Conservation (phyloP, 2,888 invertebrate genomes). For the Imbricaverruca yamaguchii region DNA sequence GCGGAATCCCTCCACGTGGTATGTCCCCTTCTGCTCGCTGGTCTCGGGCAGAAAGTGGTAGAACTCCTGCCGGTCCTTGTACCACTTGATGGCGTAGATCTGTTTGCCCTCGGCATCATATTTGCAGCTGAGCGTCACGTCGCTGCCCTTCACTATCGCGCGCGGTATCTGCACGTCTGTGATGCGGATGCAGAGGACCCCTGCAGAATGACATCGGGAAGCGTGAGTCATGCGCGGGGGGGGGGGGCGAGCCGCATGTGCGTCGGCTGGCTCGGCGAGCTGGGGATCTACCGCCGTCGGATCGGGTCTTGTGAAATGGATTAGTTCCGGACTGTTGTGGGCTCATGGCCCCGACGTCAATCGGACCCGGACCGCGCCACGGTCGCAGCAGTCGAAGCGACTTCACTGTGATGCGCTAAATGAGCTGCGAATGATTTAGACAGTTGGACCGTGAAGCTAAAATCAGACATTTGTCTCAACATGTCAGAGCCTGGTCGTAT, state of each 20-base stretch:
- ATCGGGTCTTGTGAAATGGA: too few relatives aligned
- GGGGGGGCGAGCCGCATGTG: too few relatives aligned
- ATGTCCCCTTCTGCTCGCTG: neutral
- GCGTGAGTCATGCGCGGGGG: too few relatives aligned
- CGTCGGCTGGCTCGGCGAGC: too few relatives aligned
- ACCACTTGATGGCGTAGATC: slow-evolving; percentile 20
- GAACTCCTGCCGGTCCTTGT: slow-evolving; percentile 15
- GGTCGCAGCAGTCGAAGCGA: neutral
- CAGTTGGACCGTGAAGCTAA: neutral
- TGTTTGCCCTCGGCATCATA: slow-evolving; percentile 1
- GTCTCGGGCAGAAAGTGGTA: slow-evolving; percentile 3
- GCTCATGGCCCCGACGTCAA: neutral
- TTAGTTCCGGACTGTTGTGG: too few relatives aligned
- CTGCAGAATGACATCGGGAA: neutral
- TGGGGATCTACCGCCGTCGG: too few relatives aligned
- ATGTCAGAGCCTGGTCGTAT: neutral
- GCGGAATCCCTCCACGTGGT: neutral
- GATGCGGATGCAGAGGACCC: neutral
- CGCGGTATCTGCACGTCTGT: neutral
- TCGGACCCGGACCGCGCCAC: neutral
- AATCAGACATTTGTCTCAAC: neutral
- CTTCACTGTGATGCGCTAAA: too few relatives aligned
- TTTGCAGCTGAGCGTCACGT: neutral
- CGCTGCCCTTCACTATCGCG: neutral
- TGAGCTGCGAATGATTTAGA: neutral